phyloP scores from a whole-genome alignment of 1,140 invertebrate genomes.

The Samia ricini region DNA sequence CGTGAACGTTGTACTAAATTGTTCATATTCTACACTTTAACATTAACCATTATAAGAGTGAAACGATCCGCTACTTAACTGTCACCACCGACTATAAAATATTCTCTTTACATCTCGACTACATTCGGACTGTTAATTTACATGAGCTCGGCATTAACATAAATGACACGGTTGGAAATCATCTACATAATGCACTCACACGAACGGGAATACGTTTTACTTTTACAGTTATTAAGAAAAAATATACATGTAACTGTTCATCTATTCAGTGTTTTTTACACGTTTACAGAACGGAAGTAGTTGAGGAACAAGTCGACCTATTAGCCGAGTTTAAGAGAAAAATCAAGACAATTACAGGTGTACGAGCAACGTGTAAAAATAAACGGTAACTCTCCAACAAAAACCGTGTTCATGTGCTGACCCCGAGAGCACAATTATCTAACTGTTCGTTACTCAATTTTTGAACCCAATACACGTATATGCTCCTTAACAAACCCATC shows the following conservation, averaged over 20 bases:
- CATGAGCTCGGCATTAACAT: constrained; percentile 2
- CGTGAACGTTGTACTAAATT: too few relatives aligned
- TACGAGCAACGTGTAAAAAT: constrained; percentile 27
- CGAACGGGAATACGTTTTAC: background rate
- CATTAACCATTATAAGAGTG: background rate
- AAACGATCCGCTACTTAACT: background rate
- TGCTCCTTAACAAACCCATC: constrained; percentile 35
- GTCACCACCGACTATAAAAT: background rate
- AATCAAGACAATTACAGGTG: constrained; percentile 31
- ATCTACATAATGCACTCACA: background rate
- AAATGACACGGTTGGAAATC: constrained; percentile 10
- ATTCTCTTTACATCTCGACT: constrained; percentile 2
- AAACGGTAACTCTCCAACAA: constrained; percentile 42
- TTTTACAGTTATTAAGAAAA: background rate
- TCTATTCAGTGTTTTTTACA: background rate
- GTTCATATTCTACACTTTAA: too few relatives aligned
- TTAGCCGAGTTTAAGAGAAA: constrained; percentile 33
- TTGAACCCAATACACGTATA: constrained; percentile 31
- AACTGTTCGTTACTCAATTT: constrained; percentile 50
- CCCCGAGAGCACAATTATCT: constrained; percentile 43
- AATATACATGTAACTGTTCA: background rate
- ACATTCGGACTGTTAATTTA: background rate
- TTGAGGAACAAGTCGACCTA: constrained; percentile 22
- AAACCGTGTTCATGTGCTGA: constrained; percentile 38
- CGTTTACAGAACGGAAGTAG: constrained; percentile 15